Base-by-base conservation (phyloP, 1,140 invertebrate genomes). In the Vollenhovia emeryi region DNA sequence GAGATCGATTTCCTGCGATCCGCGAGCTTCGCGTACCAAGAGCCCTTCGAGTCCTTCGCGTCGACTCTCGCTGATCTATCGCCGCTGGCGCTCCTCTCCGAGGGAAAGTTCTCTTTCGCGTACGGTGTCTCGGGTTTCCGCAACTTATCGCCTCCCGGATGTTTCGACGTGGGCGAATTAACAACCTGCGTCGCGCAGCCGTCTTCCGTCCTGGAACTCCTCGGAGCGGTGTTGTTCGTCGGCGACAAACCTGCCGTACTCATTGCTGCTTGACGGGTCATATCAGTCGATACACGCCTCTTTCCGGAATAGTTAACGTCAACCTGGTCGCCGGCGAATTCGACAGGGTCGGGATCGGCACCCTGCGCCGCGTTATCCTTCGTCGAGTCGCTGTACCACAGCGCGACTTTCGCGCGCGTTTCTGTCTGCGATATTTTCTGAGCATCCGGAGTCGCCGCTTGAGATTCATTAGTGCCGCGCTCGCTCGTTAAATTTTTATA, bases 401-500 rank as follows among this genome's bases (percentile, higher is more conserved):
- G n/a, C 11, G 11, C 13, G 4, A 13, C 11, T 40, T 68, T 52
- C 45, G 21, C 7, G 5, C 2, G n/a, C 3, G 48, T 30, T 43
- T 80, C 24, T 13, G 40, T 0, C 15, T 21, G 62, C 5, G 24
- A n/a, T 18, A 48, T 36, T 43, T 78, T 86, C 33, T 15, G 40
- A n/a, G 9, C 71, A 40, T 66, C 57, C 40, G 0, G 6, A 21
- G 0, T 79, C 18, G 21, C 1, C 8, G 8, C 18, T 18, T 36
- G 33, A 78, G 76, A 78, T 50, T 48, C 64, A 18, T 57, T 71
- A 36, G 13, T 21, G 0, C 13, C 15, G 3, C 18, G 62, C 0
- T 69, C 33, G 24, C 4, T 52, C 21, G 43, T 64, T 36, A 30
- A 57, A 59, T 55, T 88, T 30, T 83, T 86, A 33, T 86, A 43